Conservation (phyloP, 1,140 invertebrate genomes). For the Neodiprion fabricii region DNA sequence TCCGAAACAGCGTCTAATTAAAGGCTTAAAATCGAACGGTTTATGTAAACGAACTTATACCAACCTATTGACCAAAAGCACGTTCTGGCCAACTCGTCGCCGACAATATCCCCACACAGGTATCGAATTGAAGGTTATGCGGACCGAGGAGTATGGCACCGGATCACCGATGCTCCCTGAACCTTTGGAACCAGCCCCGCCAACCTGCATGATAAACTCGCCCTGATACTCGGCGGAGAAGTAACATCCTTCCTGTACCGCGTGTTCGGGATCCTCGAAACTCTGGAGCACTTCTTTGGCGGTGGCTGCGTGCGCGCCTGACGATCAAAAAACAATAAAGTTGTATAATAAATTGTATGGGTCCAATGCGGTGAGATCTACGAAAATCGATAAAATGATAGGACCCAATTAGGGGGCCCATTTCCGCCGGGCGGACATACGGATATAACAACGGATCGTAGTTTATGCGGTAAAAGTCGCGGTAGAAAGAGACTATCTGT, state of each 20-base stretch:
- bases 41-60: conserved; percentile 22
- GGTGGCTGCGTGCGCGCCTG: conserved; percentile 36
- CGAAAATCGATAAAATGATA: too few relatives aligned
- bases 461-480: too few relatives aligned
- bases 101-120: conserved; percentile 75
- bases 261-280: conserved; percentile 36
- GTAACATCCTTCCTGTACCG: conserved; percentile 63
- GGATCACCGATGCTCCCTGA: conserved; percentile 55
- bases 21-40: background rate
- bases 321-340: conserved; percentile 19
- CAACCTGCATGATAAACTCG: conserved; percentile 70
- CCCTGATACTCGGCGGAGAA: conserved; percentile 75
- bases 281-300: conserved; percentile 37
- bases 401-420: too few relatives aligned
- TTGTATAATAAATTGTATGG: too few relatives aligned
- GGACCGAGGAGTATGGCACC: conserved; percentile 69
- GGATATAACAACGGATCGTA: too few relatives aligned
- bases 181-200: conserved; percentile 46
- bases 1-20: too few relatives aligned
- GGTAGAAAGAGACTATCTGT: background rate
- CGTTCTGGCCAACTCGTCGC: conserved; percentile 67
- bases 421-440: too few relatives aligned
- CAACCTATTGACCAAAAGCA: conserved; percentile 71
- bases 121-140: conserved; percentile 70
- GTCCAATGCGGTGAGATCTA: too few relatives aligned